Evolutionary conservation across 1,140 invertebrate species (phyloP), one percentile per base, ranked within the genome.

Genomic region (Ephestia elutella): DNA sequence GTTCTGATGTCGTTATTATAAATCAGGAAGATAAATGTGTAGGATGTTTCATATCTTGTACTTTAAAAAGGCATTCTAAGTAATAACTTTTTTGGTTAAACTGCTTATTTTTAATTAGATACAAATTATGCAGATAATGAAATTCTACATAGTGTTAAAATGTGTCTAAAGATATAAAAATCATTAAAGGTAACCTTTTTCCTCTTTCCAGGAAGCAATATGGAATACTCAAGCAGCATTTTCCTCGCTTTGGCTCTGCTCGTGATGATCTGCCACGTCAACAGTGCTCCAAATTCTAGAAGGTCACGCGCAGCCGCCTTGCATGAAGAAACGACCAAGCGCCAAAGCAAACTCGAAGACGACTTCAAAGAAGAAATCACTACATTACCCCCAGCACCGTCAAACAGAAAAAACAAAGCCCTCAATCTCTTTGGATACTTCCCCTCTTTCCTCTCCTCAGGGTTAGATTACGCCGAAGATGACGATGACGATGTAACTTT

Each of bases 401-500:
- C 70, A 10, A 80, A 71, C 21, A 81, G 89, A 60, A 73, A 79
- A 60, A 90, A 89, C 63, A 90, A 90, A 74, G 87, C 89, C 0
- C 68, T 90, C 0, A 83, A 86, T 15, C 70, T 88, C 21, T 86
- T 88, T 57, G 83, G 87, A 8, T 90, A 80, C 61, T 83, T 83
- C 54, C 89, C 89, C 0, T 83, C 87, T 4, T 88, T 82, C 51
- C 66, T 86, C 18, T 76, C 84, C 0, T 84, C 84, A 0, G 80
- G 87, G 5, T 62, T 84, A 7, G 87, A 89, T 60, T 89, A 87
- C 59, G 64, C 66, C 4, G 87, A 88, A 60, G 87, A 87, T 56
- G 87, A 89, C 19, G 86, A 88, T 50, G 83, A 87, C 54, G 78
- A 87, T 50, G 75, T 86, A 10, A 87, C 77, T 13, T 86, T 85